These are phyloP conservation scores for Eupristina koningsbergeri DNA, from an alignment of 1,140 invertebrate species.

Conservation along the genomic window DNA sequence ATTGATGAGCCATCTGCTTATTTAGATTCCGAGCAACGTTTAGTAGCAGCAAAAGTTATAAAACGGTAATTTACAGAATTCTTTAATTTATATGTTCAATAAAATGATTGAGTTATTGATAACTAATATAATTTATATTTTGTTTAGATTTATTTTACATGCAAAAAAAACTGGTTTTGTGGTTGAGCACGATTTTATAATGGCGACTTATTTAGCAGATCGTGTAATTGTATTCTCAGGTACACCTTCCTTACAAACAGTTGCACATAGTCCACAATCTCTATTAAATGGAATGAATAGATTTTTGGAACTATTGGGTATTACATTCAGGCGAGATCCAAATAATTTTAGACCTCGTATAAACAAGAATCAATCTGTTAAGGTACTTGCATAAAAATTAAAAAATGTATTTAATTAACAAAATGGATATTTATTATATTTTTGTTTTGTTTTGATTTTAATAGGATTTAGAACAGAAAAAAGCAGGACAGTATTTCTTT, in stretches of 20 bases:
- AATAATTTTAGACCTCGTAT: slow-evolving; percentile 99
- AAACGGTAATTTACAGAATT: slow-evolving; percentile 80
- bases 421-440: neutral
- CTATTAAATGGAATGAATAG: slow-evolving; percentile 98
- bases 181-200: slow-evolving; percentile 99
- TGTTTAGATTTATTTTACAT: slow-evolving; percentile 93
- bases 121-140: slow-evolving; percentile 56
- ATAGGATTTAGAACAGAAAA: slow-evolving; percentile 97
- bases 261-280: slow-evolving; percentile 93
- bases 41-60: slow-evolving; percentile 99
- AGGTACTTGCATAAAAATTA: slow-evolving; percentile 75
- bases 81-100: slow-evolving; percentile 14
- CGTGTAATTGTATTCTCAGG: slow-evolving; percentile 99
- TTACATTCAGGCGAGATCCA: slow-evolving; percentile 98
- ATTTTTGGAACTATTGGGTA: slow-evolving; percentile 96
- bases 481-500: slow-evolving; percentile 98
- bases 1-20: slow-evolving; percentile 99
- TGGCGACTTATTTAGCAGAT: slow-evolving; percentile 99
- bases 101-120: neutral
- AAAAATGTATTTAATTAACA: slow-evolving; percentile 14
- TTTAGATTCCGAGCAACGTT: slow-evolving; percentile 99
- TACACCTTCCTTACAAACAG: slow-evolving; percentile 88
- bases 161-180: slow-evolving; percentile 99
- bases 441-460: slow-evolving; percentile 61
- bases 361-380: slow-evolving; percentile 97